Evolutionary conservation across 2,888 invertebrate genomes (phyloP).

Genomic region (Ischnus inquisitorius): DNA sequence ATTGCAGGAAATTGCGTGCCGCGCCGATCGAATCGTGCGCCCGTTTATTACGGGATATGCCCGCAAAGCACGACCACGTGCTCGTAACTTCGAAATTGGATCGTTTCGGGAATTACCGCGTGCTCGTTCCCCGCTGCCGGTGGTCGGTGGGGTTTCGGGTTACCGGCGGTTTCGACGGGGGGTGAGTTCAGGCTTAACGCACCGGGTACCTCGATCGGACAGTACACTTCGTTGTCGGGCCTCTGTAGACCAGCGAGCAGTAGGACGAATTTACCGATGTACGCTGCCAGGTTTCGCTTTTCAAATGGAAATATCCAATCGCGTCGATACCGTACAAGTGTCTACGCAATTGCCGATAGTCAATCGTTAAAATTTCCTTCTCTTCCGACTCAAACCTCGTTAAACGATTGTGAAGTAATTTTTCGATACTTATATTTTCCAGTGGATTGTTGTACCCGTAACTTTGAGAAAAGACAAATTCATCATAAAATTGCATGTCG

Average conservation of each 20-base stretch:
- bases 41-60: conserved; percentile 46
- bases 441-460: no score
- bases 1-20: conserved; percentile 49
- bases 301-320: conserved; percentile 23
- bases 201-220: conserved; percentile 38
- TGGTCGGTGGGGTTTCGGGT: conserved; percentile 12
- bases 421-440: no score
- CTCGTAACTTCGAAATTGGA: conserved; percentile 63
- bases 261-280: background rate
- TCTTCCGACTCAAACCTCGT: no score
- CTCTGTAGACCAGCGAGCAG: background rate
- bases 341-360: background rate
- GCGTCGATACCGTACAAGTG: background rate
- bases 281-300: conserved; percentile 11
- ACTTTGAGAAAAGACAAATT: no score
- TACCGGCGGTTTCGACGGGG: conserved; percentile 10
- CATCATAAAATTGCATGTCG: no score
- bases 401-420: no score
- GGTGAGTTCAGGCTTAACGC: conserved; percentile 41
- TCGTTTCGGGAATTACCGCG: conserved; percentile 61
- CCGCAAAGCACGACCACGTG: conserved; percentile 49
- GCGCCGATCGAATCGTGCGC: conserved; percentile 43
- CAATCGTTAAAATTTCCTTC: no score
- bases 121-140: conserved; percentile 40
- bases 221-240: conserved; percentile 1